Evolutionary conservation across 2,113 vertebrate genomes (phyloP).

Genomic region (Agapornis roseicollis): DNA sequence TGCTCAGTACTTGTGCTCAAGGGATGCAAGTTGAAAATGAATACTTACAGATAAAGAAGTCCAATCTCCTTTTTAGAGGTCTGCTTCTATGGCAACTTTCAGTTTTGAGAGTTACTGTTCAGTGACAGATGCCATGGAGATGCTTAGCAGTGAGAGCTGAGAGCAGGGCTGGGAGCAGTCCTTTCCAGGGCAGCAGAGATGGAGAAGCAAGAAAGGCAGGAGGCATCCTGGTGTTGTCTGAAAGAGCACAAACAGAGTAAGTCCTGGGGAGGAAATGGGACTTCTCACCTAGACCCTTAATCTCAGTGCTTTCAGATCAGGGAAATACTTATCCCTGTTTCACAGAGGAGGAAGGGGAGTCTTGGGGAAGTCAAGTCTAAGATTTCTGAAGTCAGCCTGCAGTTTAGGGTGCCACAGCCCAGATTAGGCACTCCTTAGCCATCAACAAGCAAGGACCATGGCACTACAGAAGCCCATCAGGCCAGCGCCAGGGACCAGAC

Average conservation of each 20-base stretch:
- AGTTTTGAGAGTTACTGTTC: neutral
- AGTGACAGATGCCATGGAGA: neutral
- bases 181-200: neutral
- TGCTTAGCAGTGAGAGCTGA: neutral
- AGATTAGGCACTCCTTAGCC: neutral
- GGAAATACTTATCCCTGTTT: neutral
- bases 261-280: neutral
- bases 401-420: neutral
- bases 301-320: neutral
- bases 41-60: neutral
- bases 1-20: neutral
- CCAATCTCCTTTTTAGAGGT: neutral
- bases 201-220: neutral
- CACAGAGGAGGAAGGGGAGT: neutral
- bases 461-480: neutral
- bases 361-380: neutral
- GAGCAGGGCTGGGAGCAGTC: neutral
- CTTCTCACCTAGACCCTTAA: neutral
- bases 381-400: neutral
- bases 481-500: neutral
- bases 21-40: neutral
- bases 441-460: accelerated
- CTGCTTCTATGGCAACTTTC: neutral
- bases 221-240: neutral
- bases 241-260: neutral